A percentile compares a stretch with the other conserved stretches of the same genome.
phyloP scores from a whole-genome alignment of 2,888 invertebrate species.

The Cataglyphis altisquamis region DNA sequence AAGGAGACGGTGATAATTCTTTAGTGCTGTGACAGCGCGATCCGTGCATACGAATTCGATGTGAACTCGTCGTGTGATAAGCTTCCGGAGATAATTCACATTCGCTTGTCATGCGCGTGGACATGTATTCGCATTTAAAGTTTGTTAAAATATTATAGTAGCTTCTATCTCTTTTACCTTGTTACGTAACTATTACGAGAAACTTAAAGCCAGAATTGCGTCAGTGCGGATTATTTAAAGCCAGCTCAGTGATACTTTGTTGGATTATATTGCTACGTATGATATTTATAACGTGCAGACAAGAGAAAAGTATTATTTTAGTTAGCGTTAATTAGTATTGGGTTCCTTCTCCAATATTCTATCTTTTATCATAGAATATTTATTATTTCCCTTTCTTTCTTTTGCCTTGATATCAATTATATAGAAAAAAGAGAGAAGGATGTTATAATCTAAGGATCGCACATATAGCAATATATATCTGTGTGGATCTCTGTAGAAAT shows the following conservation, averaged over 20 bases:
- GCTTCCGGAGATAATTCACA: constrained; percentile 43
- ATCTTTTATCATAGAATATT: background rate
- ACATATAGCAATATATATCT: background rate
- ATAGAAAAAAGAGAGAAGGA: background rate
- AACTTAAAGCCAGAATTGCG: constrained; percentile 20
- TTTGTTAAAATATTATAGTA: background rate
- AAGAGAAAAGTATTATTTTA: background rate
- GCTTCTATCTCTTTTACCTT: background rate
- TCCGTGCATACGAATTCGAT: constrained; percentile 44
- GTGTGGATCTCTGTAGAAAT: background rate
- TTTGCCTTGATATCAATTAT: background rate
- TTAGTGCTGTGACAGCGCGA: constrained; percentile 22
- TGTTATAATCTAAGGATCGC: background rate
- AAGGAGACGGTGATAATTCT: constrained; percentile 48
- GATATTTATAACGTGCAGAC: background rate
- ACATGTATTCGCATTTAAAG: constrained; percentile 35
- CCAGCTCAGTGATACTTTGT: background rate
- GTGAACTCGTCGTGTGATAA: constrained; percentile 37
- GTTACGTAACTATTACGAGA: constrained; percentile 25
- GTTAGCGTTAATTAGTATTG: constrained; percentile 6
- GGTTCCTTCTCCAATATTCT: background rate
- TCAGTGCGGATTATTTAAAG: constrained; percentile 13
- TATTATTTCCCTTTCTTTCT: background rate
- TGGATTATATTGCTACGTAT: constrained; percentile 13
- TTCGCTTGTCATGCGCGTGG: constrained; percentile 7